Evolutionary conservation across 2,797 vertebrate genomes (phyloP).

Genomic region (Galago senegalensis): DNA sequence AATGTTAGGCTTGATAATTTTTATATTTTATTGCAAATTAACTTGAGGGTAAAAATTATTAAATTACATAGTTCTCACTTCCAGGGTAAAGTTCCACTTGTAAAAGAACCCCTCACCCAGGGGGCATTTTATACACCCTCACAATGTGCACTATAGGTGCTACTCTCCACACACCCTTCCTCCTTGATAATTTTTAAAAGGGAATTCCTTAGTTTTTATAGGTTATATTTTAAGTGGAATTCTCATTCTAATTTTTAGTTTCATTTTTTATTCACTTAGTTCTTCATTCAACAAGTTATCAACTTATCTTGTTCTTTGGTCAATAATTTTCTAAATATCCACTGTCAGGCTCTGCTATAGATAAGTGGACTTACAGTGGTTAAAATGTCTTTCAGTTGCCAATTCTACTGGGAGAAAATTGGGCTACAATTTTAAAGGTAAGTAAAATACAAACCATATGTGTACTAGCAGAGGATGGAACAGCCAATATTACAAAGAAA

Average conservation of each 20-base stretch:
- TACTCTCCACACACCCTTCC: too few relatives aligned
- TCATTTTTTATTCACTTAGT: not conserved
- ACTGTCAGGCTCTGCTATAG: not conserved
- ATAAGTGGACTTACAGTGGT: not conserved
- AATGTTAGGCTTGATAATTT: not conserved
- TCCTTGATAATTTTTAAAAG: not conserved
- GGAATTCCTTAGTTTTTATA: not conserved
- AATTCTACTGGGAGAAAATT: not conserved
- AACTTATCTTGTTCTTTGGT: not conserved
- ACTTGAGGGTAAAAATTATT: too few relatives aligned
- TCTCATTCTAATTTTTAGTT: not conserved
- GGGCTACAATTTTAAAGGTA: not conserved
- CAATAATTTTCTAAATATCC: not conserved
- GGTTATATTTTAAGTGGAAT: not conserved
- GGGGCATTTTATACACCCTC: too few relatives aligned
- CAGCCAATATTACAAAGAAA: not conserved
- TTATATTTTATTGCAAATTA: too few relatives aligned
- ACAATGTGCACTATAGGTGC: too few relatives aligned
- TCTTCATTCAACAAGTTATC: not conserved
- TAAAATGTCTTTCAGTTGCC: not conserved
- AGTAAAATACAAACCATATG: not conserved
- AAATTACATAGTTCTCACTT: too few relatives aligned
- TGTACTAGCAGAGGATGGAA: not conserved
- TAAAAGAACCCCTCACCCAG: too few relatives aligned
- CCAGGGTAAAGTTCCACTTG: too few relatives aligned